Evolutionary conservation across 2,888 invertebrate genomes (phyloP), one percentile per base, ranked within the genome.

Genomic region (Euzophera pinguis): DNA sequence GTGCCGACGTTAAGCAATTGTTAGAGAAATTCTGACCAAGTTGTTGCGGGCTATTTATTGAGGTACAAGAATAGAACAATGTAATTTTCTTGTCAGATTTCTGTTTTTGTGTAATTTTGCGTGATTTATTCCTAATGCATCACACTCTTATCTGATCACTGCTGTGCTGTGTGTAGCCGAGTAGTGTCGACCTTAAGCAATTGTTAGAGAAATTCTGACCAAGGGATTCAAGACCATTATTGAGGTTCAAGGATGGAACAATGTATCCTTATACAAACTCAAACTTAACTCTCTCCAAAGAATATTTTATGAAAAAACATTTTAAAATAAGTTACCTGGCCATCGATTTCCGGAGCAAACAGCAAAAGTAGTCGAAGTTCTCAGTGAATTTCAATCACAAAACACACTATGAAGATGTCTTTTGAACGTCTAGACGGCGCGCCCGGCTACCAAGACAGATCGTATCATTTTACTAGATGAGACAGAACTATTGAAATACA

Each of bases 131-230:
- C n/a, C 69, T 80, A 83, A 84, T 84, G 78, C 79, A 81, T 84
- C 81, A 82, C 73, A 63, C 56, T 65, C 75, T 82, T 85, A 85
- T 84, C 85, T 77, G 59, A 63, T 55, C 55, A 58, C 66, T 74
- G 78, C 80, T 79, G 71, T 73, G 58, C 58, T n/a, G 56, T 55
- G 55, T 52, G 47, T 47, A n/a, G 56, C n/a, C n/a, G n/a, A n/a
- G n/a, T n/a, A n/a, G n/a, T n/a, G n/a, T 27, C 47, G 52, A 47
- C 47, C 50, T 53, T 52, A 45, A 55, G 55, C 58, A 57, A 52
- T 52, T 53, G 51, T 49, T 41, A 37, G 34, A 37, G 42, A 50
- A 56, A 47, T 52, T 54, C 43, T 16, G 43, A 50, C 53, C 16
- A 45, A 38, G 34, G 16, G 14, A 32, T 39, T 50, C 47, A 43